Evolutionary conservation across 2,113 vertebrate genomes (phyloP), one percentile per base, ranked within the genome.

Genomic region (Pangasianodon gigas): DNA sequence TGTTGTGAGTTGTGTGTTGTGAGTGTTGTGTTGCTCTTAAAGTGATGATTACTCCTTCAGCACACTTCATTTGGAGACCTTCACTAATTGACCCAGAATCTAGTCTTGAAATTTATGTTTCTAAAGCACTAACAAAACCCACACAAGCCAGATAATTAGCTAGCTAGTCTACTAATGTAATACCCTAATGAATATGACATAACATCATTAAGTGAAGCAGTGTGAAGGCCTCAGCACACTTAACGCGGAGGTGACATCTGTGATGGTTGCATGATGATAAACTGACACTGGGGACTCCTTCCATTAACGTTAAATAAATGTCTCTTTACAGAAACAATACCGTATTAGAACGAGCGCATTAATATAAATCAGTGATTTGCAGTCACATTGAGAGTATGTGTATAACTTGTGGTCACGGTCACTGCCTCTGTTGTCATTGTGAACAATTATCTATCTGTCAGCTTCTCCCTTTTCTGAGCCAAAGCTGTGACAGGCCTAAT

Each of bases 401-500:
- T 46, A 46, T 16, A 85, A 2, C 11, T 14, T 7, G 9, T 41
- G 32, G 54, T 60, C 29, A 37, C 1, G 4, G 9, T 62, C 37
- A 13, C 82, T 62, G 41, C 4, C 5, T 18, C 82, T 48, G 24
- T 65, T 46, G 11, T 85, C 83, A 48, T 46, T 48, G 7, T 69
- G 8, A 69, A 65, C 32, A 24, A 37, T 41, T 83, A 4, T 21
- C 13, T 18, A 37, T 26, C 5, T 60, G 19, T 84, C 82, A 85
- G 62, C 26, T 85, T 51, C 69, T 29, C 82, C 11, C 5, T 60
- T 84, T 86, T 86, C 62, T 51, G 84, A 51, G 84, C 29, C 62
- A 86, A 51, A 86, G 32, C 19, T 51, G 16, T 60, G 52, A 77
- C 82, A 85, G 52, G 67, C 6, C 88, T 89, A 32, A 62, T 85